Evolutionary conservation across 2,888 invertebrate genomes (phyloP).

Genomic region (Mamestra brassicae): DNA sequence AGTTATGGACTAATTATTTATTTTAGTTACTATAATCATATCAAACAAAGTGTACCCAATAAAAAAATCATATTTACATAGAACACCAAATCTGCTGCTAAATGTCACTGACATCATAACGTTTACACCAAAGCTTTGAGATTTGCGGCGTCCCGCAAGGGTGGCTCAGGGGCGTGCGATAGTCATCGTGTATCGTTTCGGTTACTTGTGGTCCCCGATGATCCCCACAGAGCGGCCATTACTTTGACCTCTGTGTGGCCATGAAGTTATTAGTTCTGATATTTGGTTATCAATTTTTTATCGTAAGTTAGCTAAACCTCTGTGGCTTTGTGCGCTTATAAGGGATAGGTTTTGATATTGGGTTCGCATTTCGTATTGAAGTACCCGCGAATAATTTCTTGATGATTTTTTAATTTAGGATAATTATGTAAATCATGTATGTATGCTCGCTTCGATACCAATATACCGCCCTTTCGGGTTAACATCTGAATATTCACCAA

Average conservation of each 20-base stretch:
- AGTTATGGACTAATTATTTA: not conserved
- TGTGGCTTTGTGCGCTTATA: not conserved
- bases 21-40: too few species aligned
- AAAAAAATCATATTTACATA: not conserved
- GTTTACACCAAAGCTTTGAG: not conserved
- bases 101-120: not conserved
- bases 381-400: not conserved
- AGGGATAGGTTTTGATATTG: not conserved
- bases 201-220: slow-evolving; percentile 1
- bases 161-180: slow-evolving; percentile 10
- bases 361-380: not conserved
- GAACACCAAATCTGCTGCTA: not conserved
- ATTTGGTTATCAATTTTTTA: not conserved
- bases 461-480: too few species aligned
- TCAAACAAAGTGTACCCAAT: too few species aligned
- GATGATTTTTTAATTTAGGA: too few species aligned
- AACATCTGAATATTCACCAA: too few species aligned
- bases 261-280: not conserved
- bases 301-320: not conserved
- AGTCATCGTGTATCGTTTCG: slow-evolving; percentile 16
- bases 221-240: not conserved
- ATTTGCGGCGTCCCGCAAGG: slow-evolving; percentile 22
- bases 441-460: too few species aligned
- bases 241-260: slow-evolving; percentile 12
- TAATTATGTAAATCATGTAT: too few species aligned